These are phyloP conservation scores for Himalopsyche tibetana DNA, from an alignment of 2,888 invertebrate species.

Conservation along the genomic window DNA sequence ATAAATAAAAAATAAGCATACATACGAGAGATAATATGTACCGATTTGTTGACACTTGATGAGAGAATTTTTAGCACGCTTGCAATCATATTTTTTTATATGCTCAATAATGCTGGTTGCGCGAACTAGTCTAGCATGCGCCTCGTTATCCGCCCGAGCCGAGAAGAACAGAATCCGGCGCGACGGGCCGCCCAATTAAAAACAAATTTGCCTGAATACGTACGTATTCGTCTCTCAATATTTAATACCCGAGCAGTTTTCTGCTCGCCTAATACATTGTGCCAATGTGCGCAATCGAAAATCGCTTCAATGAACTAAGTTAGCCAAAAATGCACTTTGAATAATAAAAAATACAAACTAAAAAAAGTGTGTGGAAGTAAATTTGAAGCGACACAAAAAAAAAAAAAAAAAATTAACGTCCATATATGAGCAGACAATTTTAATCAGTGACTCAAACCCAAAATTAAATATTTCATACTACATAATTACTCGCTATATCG, in stretches of 20 bases:
- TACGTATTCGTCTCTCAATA: slow-evolving; percentile 1
- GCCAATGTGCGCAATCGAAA: slow-evolving; percentile 29
- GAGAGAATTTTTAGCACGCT: neutral
- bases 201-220: slow-evolving; percentile 19
- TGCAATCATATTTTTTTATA: slow-evolving; percentile 27
- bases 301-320: slow-evolving; percentile 16
- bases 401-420: too few relatives aligned
- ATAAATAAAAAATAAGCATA: too few relatives aligned
- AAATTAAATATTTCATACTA: too few relatives aligned
- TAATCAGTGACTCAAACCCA: too few relatives aligned
- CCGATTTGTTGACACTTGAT: neutral
- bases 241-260: neutral
- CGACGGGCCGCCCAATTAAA: slow-evolving; percentile 42
- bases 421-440: too few relatives aligned
- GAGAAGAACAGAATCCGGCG: slow-evolving; percentile 31
- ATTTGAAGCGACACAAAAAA: neutral
- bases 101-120: neutral
- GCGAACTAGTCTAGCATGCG: slow-evolving; percentile 18
- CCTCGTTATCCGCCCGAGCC: slow-evolving; percentile 28
- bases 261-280: neutral
- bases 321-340: slow-evolving; percentile 23
- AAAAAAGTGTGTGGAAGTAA: neutral
- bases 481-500: too few relatives aligned
- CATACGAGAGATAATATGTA: too few relatives aligned
- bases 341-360: neutral